phyloP scores from a whole-genome alignment of 64 coral and sea anemone genomes.

The Acropora yongei region DNA sequence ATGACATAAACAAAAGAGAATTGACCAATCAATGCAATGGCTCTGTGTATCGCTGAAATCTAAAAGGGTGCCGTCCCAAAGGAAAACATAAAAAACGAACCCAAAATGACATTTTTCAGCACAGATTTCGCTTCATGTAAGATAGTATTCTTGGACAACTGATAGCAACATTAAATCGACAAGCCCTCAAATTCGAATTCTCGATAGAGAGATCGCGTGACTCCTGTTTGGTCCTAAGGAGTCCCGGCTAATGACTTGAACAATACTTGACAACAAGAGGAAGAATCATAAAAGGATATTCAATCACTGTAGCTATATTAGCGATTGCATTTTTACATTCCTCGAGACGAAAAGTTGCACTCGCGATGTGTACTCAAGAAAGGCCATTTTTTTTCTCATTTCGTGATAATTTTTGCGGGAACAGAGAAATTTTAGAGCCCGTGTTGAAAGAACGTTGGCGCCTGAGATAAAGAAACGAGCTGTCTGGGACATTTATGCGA shows the following conservation, averaged over 20 bases:
- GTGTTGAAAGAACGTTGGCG: background rate
- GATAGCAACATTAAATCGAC: no score
- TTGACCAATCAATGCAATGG: background rate
- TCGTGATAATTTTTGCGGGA: background rate
- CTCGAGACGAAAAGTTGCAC: background rate
- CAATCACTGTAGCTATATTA: background rate
- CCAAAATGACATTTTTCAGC: background rate
- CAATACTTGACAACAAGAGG: background rate
- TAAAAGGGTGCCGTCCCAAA: no score
- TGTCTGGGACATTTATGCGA: no score
- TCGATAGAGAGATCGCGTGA: slow-evolving; percentile 27
- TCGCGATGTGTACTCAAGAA: background rate
- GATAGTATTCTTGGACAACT: background rate
- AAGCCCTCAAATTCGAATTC: background rate
- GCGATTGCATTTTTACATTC: slow-evolving; percentile 16
- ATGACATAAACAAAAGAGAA: background rate
- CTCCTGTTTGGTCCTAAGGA: background rate
- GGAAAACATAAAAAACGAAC: no score
- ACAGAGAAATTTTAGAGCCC: background rate
- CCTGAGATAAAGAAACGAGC: no score
- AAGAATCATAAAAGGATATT: background rate
- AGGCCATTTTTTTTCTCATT: background rate
- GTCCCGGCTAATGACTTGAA: background rate
- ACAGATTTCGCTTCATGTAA: background rate
- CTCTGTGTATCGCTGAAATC: no score